Percentiles rank a stretch among this genome's conserved stretches.
Conservation (phyloP, 2,888 invertebrate genomes). For the Parasteatoda lunata region DNA sequence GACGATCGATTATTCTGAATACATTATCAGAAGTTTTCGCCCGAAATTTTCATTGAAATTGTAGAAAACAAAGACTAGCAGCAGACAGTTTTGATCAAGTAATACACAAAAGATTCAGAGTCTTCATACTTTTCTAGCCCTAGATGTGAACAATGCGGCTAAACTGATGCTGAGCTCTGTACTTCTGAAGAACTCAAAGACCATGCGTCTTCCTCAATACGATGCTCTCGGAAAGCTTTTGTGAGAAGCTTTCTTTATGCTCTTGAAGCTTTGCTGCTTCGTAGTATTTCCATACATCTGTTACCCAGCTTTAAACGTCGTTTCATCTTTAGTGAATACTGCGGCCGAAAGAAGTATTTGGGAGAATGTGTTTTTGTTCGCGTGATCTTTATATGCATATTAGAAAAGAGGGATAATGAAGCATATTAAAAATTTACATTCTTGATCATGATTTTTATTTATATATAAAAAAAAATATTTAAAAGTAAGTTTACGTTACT, state of each 20-base stretch:
- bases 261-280: constrained; percentile 2
- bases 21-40: constrained; percentile 6
- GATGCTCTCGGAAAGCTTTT: not conserved
- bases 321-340: not conserved
- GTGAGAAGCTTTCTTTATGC: not conserved
- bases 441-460: too few species aligned
- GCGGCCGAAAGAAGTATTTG: not conserved
- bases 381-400: too few species aligned
- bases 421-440: too few species aligned
- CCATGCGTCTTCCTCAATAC: not conserved
- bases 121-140: constrained; percentile 22
- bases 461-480: too few species aligned
- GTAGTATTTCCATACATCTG: constrained; percentile 5
- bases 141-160: not conserved
- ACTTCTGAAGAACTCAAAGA: not conserved
- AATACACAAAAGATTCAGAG: constrained; percentile 19
- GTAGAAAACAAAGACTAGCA: constrained; percentile 28
- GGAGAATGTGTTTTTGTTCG: not conserved
- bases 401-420: too few species aligned
- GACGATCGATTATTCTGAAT: constrained; percentile 25
- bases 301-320: not conserved
- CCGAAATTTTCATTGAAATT: constrained; percentile 7
- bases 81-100: constrained; percentile 15
- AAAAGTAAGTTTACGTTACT: too few species aligned
- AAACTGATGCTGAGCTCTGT: not conserved